Percentiles rank a stretch among this genome's conserved stretches.
Conservation (phyloP, 2,113 vertebrate species). For the Ophiodon elongatus region DNA sequence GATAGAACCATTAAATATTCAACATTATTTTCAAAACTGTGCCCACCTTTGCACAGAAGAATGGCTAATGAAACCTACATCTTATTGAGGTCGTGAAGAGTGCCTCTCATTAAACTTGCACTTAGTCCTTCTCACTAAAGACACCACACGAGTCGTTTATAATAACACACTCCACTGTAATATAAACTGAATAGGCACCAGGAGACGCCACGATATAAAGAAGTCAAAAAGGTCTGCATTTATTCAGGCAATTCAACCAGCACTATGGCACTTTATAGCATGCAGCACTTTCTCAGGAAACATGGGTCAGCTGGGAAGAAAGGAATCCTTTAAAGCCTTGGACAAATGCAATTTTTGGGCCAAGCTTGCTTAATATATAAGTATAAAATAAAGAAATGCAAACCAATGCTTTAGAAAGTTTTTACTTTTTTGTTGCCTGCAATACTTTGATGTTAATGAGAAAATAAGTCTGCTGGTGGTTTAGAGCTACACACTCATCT, state of each 20-base stretch:
- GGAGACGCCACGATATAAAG: constrained; percentile 53
- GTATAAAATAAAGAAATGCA: constrained; percentile 27
- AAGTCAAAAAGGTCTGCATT: constrained; percentile 68
- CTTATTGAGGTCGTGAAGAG: constrained; percentile 58
- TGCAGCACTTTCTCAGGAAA: constrained; percentile 60
- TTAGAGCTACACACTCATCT: not conserved
- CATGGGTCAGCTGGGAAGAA: constrained; percentile 51
- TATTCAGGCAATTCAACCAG: constrained; percentile 54
- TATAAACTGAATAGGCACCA: constrained; percentile 68
- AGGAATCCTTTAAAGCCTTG: constrained; percentile 43
- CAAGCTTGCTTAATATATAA: constrained; percentile 15
- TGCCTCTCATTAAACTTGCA: constrained; percentile 70
- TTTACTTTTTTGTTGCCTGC: constrained; percentile 4
- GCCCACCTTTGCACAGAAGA: constrained; percentile 59
- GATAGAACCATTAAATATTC: constrained; percentile 56
- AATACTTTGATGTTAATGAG: constrained; percentile 14
- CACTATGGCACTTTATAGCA: constrained; percentile 64
- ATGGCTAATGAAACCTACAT: constrained; percentile 61
- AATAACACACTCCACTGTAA: constrained; percentile 68
- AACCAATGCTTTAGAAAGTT: constrained; percentile 24
- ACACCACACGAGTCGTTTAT: constrained; percentile 60
- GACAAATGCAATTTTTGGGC: constrained; percentile 21
- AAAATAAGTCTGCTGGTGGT: not conserved
- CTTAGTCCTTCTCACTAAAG: constrained; percentile 58
- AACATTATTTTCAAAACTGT: constrained; percentile 58